These are phyloP conservation scores for Lasioglossum vierecki DNA, from an alignment of 2,888 invertebrate genomes.

Conservation along the genomic window DNA sequence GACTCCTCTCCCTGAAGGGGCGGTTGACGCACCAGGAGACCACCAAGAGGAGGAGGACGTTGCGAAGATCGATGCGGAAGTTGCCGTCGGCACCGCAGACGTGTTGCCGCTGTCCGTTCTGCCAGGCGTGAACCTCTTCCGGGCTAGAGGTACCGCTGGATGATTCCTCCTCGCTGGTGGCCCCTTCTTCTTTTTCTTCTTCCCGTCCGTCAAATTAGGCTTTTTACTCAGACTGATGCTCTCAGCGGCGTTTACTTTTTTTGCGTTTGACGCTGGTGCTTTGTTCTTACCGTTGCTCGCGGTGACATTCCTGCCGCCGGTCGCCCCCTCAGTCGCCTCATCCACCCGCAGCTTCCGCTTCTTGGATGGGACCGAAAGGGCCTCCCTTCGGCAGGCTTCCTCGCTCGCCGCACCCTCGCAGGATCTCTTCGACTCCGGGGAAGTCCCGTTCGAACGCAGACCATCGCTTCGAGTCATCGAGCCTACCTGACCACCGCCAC, in stretches of 20 bases:
- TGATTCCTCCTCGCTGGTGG: constrained; percentile 64
- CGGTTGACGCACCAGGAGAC: constrained; percentile 69
- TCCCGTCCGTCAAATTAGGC: constrained; percentile 73
- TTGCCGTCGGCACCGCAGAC: constrained; percentile 62
- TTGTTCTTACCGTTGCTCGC: constrained; percentile 69
- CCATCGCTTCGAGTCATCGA: constrained; percentile 37
- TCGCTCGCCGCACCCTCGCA: constrained; percentile 78
- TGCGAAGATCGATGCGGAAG: constrained; percentile 50
- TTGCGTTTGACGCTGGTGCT: constrained; percentile 66
- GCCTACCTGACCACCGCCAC: background rate
- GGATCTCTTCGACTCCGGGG: constrained; percentile 75
- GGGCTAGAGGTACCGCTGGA: constrained; percentile 48
- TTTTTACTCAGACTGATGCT: constrained; percentile 72
- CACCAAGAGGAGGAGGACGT: constrained; percentile 68
- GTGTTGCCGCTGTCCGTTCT: constrained; percentile 58
- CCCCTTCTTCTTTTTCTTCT: constrained; percentile 72
- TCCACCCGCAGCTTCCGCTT: constrained; percentile 85
- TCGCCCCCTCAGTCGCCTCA: constrained; percentile 22
- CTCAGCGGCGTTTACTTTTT: constrained; percentile 69
- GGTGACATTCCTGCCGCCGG: constrained; percentile 49
- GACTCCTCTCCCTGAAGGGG: constrained; percentile 60
- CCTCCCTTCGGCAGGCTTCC: constrained; percentile 76
- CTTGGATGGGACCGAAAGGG: constrained; percentile 75
- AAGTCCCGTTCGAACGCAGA: constrained; percentile 33
- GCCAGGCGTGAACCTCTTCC: constrained; percentile 67